Evolutionary conservation across 35 echinoderm and acorn worm genomes (phyloP).

Genomic region (Amphiura filiformis): DNA sequence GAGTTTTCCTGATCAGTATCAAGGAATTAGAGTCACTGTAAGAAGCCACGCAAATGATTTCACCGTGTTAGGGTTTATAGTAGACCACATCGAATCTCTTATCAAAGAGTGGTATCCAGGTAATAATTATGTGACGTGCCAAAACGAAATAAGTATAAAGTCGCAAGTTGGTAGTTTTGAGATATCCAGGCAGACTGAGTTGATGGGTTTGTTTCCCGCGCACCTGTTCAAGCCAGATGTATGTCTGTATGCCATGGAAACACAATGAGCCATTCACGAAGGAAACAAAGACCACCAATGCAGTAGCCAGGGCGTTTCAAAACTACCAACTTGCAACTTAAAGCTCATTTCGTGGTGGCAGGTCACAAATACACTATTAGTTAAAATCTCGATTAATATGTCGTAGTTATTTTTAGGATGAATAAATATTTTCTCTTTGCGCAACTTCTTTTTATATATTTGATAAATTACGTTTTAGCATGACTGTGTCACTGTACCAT

Average conservation of each 20-base stretch:
- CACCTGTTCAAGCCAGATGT: no score
- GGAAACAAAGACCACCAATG: no score
- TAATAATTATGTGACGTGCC: not conserved
- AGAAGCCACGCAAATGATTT: constrained; percentile 49
- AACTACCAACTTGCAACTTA: no score
- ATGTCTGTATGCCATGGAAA: no score
- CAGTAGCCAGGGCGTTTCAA: no score
- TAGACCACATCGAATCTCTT: constrained; percentile 65
- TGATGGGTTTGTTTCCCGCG: no score
- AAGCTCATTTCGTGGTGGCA: no score
- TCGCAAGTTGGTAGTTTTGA: no score
- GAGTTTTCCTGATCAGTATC: constrained; percentile 7
- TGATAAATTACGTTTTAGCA: not conserved
- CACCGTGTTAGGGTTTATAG: constrained; percentile 60
- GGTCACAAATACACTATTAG: no score
- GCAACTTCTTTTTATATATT: not conserved
- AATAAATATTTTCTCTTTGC: not conserved
- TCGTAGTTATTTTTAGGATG: not conserved
- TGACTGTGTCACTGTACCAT: no score
- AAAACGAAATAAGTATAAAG: no score
- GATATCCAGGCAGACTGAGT: no score
- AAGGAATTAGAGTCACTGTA: constrained; percentile 52
- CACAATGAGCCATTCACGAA: not conserved
- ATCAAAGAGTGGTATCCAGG: constrained; percentile 87
- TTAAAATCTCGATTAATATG: not conserved